These are phyloP conservation scores for Apogon talboti DNA, from an alignment of 2,797 vertebrate species.

Conservation along the genomic window DNA sequence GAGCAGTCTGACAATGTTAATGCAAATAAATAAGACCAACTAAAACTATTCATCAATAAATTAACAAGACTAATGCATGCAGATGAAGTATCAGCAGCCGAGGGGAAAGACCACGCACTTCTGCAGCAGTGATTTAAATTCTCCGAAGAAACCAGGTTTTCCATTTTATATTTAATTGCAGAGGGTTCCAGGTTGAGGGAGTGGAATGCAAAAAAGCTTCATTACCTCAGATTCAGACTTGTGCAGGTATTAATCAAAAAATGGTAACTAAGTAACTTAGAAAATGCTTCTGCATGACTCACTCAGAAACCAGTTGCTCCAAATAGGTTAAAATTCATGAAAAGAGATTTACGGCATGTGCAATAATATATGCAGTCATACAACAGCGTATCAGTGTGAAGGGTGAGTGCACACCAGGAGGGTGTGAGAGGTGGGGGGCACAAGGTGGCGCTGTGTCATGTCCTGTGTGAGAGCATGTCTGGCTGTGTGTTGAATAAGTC, in stretches of 20 bases:
- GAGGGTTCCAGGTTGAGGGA: conserved; percentile 31
- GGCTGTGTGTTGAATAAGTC: conserved; percentile 44
- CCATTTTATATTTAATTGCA: conserved; percentile 62
- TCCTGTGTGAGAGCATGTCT: background rate
- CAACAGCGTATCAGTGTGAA: conserved; percentile 44
- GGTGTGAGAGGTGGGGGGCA: conserved; percentile 36
- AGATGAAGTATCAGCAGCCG: conserved; percentile 19
- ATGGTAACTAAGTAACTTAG: conserved; percentile 11
- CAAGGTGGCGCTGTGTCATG: conserved; percentile 57
- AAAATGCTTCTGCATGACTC: conserved; percentile 4
- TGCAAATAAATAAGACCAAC: conserved; percentile 23
- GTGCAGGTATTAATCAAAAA: conserved; percentile 30
- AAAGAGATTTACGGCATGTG: conserved; percentile 10
- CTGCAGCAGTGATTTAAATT: conserved; percentile 48
- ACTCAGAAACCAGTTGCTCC: background rate
- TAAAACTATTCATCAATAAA: conserved; percentile 34
- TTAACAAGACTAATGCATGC: conserved; percentile 39
- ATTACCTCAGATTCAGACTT: conserved; percentile 20
- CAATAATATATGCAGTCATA: conserved; percentile 36
- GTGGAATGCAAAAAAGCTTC: conserved; percentile 46
- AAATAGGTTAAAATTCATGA: conserved; percentile 23
- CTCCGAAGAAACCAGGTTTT: conserved; percentile 34
- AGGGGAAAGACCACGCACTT: conserved; percentile 15
- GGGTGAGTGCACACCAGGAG: conserved; percentile 13
- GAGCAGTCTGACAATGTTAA: conserved; percentile 19